Evolutionary conservation across 2,888 invertebrate species (phyloP), one percentile per base, ranked within the genome.

Genomic region (Tetanocera ferruginea): DNA sequence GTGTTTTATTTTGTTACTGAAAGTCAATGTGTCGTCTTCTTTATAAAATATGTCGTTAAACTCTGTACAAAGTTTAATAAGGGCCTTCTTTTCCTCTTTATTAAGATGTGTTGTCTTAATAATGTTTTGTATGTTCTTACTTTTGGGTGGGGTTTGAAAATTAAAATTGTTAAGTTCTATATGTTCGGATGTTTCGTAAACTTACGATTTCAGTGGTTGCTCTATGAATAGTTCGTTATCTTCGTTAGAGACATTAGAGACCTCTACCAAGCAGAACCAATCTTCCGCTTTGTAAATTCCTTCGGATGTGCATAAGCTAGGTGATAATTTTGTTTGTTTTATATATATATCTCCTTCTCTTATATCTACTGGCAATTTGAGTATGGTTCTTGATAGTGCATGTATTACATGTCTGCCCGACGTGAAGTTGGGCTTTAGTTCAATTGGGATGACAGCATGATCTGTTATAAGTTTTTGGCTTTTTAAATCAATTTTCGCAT

Each of bases 401-500:
- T 69, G 69, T 17, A 78, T 51, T 11, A 34, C 5, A 55, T 49
- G 51, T 52, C 66, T 78, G 1, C 66, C 52, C 9, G 78, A 78
- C 6, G 60, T 55, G 19, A 74, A 8, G 37, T 78, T 78, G 0
- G 73, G 78, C 19, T 78, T 78, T 2, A 64, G 67, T 5, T 64
- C 17, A 11, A 74, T 8, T 19, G 66, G 69, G 0, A 67, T n/a
- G 19, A 19, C 11, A 14, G 78, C n/a, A 43, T 74, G 19, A 14
- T 62, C 55, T 11, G 75, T 76, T 11, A 28, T n/a, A 14, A 78
- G 49, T 14, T 14, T 28, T 55, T 69, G 55, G 28, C 70, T 78
- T 23, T 23, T 17, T 6, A 78, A 28, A 52, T 78, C 76, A 3
- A 78, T 57, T 71, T 78, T 76, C 17, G 67, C 76, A 25, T 52